Conservation (phyloP, 2,113 vertebrate species). For the Pachycephala philippinensis region DNA sequence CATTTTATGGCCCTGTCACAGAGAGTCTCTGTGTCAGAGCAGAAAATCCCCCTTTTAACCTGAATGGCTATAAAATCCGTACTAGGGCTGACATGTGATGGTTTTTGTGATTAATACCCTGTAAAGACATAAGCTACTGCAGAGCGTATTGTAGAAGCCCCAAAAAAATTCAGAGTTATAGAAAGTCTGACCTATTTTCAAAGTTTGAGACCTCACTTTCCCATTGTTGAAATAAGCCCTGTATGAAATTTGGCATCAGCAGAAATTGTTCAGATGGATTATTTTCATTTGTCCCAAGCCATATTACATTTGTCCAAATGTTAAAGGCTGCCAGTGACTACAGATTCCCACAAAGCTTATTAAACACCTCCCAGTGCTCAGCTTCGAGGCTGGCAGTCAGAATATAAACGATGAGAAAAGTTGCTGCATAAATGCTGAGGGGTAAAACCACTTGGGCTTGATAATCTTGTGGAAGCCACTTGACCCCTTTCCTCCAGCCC, state of each 20-base stretch:
- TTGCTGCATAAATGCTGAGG: neutral
- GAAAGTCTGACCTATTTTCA: neutral
- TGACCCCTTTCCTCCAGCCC: neutral
- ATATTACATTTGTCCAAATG: neutral
- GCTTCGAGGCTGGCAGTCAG: neutral
- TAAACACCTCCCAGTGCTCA: neutral
- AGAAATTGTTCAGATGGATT: conserved; percentile 15
- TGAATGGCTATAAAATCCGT: neutral
- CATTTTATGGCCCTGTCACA: neutral
- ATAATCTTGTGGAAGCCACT: neutral
- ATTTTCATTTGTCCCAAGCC: conserved; percentile 6
- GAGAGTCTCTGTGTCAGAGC: neutral
- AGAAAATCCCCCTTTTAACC: conserved; percentile 36
- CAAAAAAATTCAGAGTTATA: neutral
- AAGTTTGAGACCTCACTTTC: neutral
- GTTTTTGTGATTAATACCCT: conserved; percentile 10
- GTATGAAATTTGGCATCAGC: neutral
- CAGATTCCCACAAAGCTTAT: neutral
- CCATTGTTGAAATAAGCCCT: neutral
- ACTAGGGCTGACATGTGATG: neutral
- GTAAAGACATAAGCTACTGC: neutral
- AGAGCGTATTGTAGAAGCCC: neutral
- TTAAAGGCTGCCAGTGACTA: neutral
- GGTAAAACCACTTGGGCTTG: neutral
- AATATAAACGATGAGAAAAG: neutral